phyloP scores from a whole-genome alignment of 35 echinoderm and acorn worm species.

The Lytechinus variegatus region DNA sequence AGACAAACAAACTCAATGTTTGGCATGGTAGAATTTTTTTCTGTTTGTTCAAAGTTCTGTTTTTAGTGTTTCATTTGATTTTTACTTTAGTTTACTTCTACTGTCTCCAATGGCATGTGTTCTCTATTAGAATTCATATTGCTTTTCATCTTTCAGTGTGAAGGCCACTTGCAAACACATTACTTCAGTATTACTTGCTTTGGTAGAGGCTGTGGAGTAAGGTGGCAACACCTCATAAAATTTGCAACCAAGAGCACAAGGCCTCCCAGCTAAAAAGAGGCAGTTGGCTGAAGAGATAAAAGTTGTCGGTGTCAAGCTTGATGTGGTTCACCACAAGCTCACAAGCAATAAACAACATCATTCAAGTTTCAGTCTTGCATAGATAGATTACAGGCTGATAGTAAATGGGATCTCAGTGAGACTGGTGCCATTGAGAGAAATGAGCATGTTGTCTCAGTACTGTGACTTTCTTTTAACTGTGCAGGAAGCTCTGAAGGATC shows the following conservation, averaged over 20 bases:
- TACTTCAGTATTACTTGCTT: constrained; percentile 52
- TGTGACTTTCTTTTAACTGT: neutral
- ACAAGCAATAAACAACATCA: constrained; percentile 30
- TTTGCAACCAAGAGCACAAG: constrained; percentile 60
- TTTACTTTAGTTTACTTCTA: too few species aligned
- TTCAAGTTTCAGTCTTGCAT: constrained; percentile 53
- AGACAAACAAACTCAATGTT: too few species aligned
- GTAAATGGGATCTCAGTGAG: neutral
- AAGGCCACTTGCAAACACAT: constrained; percentile 81
- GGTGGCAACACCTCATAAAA: constrained; percentile 57
- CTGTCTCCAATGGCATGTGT: too few species aligned
- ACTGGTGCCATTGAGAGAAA: neutral
- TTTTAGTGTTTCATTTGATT: too few species aligned
- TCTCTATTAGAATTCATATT: too few species aligned
- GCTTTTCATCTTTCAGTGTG: constrained; percentile 62
- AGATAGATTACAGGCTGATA: constrained; percentile 55
- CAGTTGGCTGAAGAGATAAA: constrained; percentile 70
- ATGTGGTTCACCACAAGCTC: constrained; percentile 46
- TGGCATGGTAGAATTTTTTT: too few species aligned
- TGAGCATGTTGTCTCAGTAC: constrained; percentile 37
- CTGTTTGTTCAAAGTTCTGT: too few species aligned
- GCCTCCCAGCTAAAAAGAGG: constrained; percentile 61
- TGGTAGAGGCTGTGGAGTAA: constrained; percentile 64
- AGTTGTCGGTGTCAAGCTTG: constrained; percentile 49
- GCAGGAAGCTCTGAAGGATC: too few species aligned